These are phyloP conservation scores for Cryptus viduatorius DNA, from an alignment of 2,888 invertebrate species.

Conservation along the genomic window DNA sequence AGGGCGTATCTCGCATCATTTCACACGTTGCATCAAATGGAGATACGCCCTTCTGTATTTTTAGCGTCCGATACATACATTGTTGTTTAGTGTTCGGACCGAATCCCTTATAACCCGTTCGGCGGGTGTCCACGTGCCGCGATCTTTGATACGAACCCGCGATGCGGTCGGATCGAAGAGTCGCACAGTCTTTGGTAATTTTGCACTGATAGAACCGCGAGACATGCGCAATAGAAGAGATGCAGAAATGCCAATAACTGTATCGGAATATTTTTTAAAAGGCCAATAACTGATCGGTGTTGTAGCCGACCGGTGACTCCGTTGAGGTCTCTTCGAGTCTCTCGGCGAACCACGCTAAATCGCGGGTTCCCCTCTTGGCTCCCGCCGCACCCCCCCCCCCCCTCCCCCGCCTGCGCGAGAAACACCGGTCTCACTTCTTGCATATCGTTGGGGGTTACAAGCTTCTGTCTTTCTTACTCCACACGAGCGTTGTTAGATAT, in stretches of 20 bases:
- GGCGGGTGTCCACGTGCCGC: slow-evolving; percentile 55
- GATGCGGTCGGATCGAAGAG: not conserved
- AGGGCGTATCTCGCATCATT: not conserved
- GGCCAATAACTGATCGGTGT: not conserved
- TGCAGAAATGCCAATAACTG: slow-evolving; percentile 23
- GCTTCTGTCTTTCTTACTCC: slow-evolving; percentile 40
- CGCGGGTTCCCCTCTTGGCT: not conserved
- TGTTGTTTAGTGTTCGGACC: slow-evolving; percentile 26
- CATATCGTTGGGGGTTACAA: slow-evolving; percentile 62
- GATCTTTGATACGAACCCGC: slow-evolving; percentile 2
- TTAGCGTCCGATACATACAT: not conserved
- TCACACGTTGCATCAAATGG: not conserved
- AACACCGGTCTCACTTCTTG: slow-evolving; percentile 55
- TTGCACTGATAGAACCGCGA: not conserved
- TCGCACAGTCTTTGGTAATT: not conserved
- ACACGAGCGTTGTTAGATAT: slow-evolving; percentile 24
- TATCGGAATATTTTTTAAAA: not conserved
- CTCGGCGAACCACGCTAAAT: slow-evolving; percentile 23
- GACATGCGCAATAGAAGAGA: not conserved
- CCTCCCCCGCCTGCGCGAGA: not conserved
- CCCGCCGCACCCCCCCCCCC: not conserved
- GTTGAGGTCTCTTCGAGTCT: slow-evolving; percentile 17
- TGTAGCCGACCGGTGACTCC: not conserved
- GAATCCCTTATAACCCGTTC: slow-evolving; percentile 49
- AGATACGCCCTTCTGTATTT: not conserved